phyloP scores from a whole-genome alignment of 2,888 invertebrate genomes.

The Cheilosia soror region DNA sequence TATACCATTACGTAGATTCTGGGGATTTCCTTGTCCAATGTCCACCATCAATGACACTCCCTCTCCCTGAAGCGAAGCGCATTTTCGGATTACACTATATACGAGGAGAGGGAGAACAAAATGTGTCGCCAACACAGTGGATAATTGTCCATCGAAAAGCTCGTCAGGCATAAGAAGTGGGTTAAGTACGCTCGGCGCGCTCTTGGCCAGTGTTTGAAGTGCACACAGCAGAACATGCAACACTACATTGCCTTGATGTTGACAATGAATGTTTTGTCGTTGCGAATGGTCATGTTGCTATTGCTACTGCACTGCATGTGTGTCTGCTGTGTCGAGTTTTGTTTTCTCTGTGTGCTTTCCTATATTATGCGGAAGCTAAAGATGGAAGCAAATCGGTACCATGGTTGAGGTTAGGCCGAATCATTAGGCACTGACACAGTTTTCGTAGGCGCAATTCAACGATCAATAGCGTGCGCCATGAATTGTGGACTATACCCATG shows the following conservation, averaged over 20 bases:
- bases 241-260: constrained; percentile 63
- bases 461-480: constrained; percentile 1
- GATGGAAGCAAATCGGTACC: neutral
- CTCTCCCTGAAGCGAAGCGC: constrained; percentile 5
- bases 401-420: neutral
- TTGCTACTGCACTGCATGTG: neutral
- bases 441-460: constrained; percentile 15
- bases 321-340: constrained; percentile 5
- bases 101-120: neutral
- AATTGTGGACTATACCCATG: neutral
- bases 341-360: neutral
- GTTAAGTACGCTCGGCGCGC: constrained; percentile 66
- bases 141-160: constrained; percentile 57
- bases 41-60: constrained; percentile 44
- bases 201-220: constrained; percentile 31
- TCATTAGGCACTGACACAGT: constrained; percentile 17
- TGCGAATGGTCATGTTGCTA: constrained; percentile 34
- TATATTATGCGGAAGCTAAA: neutral
- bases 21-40: constrained; percentile 69
- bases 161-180: constrained; percentile 72
- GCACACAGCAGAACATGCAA: constrained; percentile 32
- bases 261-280: constrained; percentile 60
- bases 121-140: constrained; percentile 38
- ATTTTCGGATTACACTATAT: constrained; percentile 52
- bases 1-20: constrained; percentile 28